Conservation (phyloP, 2,797 vertebrate genomes). For the Acrossocheilus wenchowensis region DNA sequence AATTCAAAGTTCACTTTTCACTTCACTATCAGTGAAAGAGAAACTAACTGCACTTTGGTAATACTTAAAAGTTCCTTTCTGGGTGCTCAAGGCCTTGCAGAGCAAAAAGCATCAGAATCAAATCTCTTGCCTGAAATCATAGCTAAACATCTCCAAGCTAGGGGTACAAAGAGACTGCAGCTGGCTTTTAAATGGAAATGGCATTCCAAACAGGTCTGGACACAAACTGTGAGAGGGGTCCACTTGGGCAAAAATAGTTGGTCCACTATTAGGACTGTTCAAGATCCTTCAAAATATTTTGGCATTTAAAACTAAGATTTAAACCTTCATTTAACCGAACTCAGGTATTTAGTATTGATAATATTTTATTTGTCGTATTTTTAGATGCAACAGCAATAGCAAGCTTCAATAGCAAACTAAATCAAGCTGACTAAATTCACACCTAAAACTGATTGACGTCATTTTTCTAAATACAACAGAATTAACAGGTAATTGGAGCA, state of each 20-base stretch:
- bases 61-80: background rate
- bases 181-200: constrained; percentile 50
- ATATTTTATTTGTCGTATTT: background rate
- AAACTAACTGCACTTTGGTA: background rate
- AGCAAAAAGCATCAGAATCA: constrained; percentile 4
- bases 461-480: background rate
- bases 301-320: background rate
- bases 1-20: constrained; percentile 25
- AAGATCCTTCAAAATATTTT: background rate
- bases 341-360: background rate
- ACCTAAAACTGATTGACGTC: background rate
- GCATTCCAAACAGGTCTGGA: constrained; percentile 84
- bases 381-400: background rate
- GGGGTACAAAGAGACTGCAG: constrained; percentile 17
- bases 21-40: background rate
- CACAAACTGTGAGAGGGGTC: constrained; percentile 75
- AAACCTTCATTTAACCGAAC: background rate
- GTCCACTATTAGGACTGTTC: constrained; percentile 7
- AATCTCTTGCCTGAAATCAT: constrained; percentile 12
- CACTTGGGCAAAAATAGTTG: constrained; percentile 66
- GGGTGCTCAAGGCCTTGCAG: background rate
- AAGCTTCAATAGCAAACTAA: background rate
- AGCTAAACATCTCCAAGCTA: constrained; percentile 1
- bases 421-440: background rate
- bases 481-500: constrained; percentile 4